Base-by-base conservation (phyloP, 2,888 invertebrate species). In the Latrodectus elegans region DNA sequence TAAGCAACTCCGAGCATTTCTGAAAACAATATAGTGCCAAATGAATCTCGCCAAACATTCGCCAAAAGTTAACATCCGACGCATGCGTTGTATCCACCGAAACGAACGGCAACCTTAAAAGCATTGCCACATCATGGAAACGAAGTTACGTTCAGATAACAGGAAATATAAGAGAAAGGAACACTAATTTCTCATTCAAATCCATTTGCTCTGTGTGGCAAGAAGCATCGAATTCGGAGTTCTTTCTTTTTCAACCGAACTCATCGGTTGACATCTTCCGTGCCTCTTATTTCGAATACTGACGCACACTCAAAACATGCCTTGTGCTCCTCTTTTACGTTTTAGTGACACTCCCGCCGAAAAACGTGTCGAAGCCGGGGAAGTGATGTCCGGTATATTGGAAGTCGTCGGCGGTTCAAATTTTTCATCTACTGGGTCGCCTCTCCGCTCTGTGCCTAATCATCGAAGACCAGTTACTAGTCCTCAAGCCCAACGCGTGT, bases 321-420 rank as follows among this genome's bases (percentile, higher is more conserved):
- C 89, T 75, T 88, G 77, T 38, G 85, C 82, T 22, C 88, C 88
- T 8, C 72, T 85, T 10, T 73, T 82, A 17, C 75, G 88, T 17
- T 88, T 88, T 64, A 83, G 85, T 51, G 85, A 81, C 74, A 68
- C 70, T 51, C 70, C 80, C 22, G 77, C 82, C 51, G 84, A 88
- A 49, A 65, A 64, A 1, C 49, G 88, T 11, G 60, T 83, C 17
- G 89, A 89, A 75, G 86, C 86, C 15, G 86, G 89, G 14, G 86
- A 89, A 64, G 82, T 89, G 8, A 86, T 89, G 89, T 82, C 89
- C 14, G 89, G 89, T 8, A 64, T 89, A 6, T 26, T 89, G 26
- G 89, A 89, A 38, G 70, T 89, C n/a, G 60, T 82, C 22, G 79
- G 84, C 15, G 75, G 79, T 8, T 49, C 84, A 3, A 84, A 71